Evolutionary conservation across 2,113 vertebrate species (phyloP).

Genomic region (Petroica traversi): DNA sequence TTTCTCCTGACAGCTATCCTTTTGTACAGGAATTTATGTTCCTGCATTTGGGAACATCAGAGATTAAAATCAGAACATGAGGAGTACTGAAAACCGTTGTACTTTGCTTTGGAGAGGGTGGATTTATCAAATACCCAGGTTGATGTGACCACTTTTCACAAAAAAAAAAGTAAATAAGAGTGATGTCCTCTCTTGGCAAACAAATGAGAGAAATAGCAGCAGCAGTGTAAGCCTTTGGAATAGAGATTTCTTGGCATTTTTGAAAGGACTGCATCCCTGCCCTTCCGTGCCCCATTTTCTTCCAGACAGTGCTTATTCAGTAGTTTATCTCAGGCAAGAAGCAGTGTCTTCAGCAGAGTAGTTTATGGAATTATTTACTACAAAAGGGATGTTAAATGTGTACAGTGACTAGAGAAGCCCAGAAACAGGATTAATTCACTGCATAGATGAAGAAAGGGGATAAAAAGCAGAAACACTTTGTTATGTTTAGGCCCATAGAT

Average conservation of each 20-base stretch:
- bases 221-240: not conserved
- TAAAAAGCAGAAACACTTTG: not conserved
- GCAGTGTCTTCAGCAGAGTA: not conserved
- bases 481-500: not conserved
- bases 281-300: not conserved
- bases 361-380: not conserved
- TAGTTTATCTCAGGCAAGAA: not conserved
- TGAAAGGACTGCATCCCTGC: not conserved
- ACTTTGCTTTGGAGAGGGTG: not conserved
- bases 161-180: not conserved
- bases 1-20: not conserved
- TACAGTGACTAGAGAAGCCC: not conserved
- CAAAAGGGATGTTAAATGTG: not conserved
- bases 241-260: not conserved
- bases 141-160: not conserved
- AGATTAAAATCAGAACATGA: not conserved
- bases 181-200: not conserved
- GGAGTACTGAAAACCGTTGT: not conserved
- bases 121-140: not conserved
- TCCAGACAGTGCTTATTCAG: not conserved
- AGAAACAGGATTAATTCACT: not conserved
- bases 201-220: not conserved
- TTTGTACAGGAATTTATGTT: not conserved
- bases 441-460: not conserved
- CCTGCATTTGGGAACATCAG: not conserved